Base-by-base conservation (phyloP, 2,113 vertebrate genomes). In the Melanerpes aurifrons region DNA sequence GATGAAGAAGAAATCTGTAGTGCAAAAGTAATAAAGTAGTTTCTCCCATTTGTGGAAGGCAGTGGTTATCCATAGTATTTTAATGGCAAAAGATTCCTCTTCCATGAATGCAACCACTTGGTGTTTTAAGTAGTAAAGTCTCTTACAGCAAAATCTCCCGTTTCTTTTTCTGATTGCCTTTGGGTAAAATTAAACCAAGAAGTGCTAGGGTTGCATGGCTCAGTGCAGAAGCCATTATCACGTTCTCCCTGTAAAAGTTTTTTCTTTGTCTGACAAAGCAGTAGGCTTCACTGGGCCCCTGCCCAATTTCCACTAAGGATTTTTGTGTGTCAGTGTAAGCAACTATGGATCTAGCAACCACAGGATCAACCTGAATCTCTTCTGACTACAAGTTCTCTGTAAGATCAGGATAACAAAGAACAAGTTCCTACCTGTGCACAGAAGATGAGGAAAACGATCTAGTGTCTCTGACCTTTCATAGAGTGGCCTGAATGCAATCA, bases 371-470 rank as follows among this genome's bases (percentile, higher is more conserved):
- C 9, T 43, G 31, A 15, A 7, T 10, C 24, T 78, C 22, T 69
- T 48, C 29, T 48, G 79, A 43, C 12, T 17, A 7, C n/a, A 67
- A 58, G 29, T n/a, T 71, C n/a, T 56, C 10, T 37, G 10, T 24
- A 40, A 72, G 53, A 12, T 2, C 74, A 35, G 18, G 29, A 29
- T 53, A 53, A 25, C 13, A 24, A 54, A 54, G 15, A 73, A 64
- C 43, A n/a, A 58, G 28, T 83, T 70, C 29, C 10, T 66, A 71
- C 37, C 62, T n/a, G 50, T 7, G 6, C 58, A 86, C n/a, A 66
- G 21, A 19, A 82, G 37, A 56, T 0, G 5, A 35, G 22, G 12
- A 71, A n/a, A 43, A 76, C 16, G 50, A 37, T 6, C 20, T 0
- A 2, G 17, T 8, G 16, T 28, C 37, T 59, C 11, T 53, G 6